Percentiles rank a stretch among this genome's conserved stretches.
Evolutionary conservation across 2,113 vertebrate species (phyloP).

Genomic region (Glareola pratincola): DNA sequence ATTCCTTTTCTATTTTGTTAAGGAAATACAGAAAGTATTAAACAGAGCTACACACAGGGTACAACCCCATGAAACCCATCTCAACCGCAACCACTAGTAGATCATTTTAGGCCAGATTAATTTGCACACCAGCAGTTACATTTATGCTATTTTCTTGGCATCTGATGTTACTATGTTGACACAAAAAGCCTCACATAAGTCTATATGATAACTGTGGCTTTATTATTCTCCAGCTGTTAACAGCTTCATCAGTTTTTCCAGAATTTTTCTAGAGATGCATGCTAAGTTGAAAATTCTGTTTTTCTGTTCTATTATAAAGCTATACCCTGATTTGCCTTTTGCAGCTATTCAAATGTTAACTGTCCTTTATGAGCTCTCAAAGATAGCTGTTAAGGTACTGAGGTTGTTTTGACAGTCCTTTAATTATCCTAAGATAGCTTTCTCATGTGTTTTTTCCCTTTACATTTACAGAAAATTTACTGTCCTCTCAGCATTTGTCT

Average conservation of each 20-base stretch:
- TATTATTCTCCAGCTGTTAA: not conserved
- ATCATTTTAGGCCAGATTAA: not conserved
- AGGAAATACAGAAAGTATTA: not conserved
- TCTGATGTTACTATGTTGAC: not conserved
- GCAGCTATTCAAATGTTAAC: not conserved
- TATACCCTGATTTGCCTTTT: not conserved
- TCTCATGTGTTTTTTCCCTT: not conserved
- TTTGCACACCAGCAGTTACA: not conserved
- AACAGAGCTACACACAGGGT: accelerated
- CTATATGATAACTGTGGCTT: not conserved
- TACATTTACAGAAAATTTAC: not conserved
- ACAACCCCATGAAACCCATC: not conserved
- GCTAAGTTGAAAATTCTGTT: not conserved
- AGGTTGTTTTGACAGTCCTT: not conserved
- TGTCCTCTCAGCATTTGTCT: not conserved
- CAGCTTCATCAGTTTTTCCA: not conserved
- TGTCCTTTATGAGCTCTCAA: not conserved
- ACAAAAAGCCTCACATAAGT: not conserved
- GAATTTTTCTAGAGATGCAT: not conserved
- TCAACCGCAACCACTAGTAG: accelerated
- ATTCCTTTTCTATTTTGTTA: not conserved
- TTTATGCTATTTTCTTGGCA: not conserved
- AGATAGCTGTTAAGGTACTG: not conserved
- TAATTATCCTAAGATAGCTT: not conserved
- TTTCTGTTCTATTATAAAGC: not conserved